Conservation (phyloP, 2,888 invertebrate species). For the Drosophila neoperkinsi region DNA sequence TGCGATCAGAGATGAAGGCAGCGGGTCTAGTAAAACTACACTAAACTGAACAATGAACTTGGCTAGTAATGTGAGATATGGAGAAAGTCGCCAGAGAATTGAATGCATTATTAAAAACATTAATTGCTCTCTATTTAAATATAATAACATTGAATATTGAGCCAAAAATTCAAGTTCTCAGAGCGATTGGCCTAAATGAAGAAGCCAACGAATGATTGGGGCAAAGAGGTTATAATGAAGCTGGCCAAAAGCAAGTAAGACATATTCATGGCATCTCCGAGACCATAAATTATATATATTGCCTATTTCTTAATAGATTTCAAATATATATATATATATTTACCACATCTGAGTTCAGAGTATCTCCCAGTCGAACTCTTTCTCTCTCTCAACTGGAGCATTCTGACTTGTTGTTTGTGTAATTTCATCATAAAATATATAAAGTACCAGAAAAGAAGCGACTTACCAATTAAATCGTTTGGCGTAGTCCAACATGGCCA, state of each 20-base stretch:
- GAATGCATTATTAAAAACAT: background rate
- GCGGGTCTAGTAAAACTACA: background rate
- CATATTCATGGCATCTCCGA: background rate
- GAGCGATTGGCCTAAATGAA: background rate
- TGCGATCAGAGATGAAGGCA: background rate
- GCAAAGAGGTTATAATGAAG: background rate
- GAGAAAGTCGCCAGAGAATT: conserved; percentile 18
- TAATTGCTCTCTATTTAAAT: background rate
- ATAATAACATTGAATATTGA: background rate
- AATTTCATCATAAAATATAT: background rate
- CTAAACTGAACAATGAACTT: conserved; percentile 1
- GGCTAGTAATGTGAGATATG: background rate
- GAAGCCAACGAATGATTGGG: background rate
- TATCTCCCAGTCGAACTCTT: background rate
- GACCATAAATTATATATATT: background rate
- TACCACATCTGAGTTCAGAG: background rate
- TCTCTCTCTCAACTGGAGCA: background rate
- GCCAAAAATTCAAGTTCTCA: background rate
- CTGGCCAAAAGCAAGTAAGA: background rate
- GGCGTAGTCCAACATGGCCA: background rate
- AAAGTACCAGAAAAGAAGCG: background rate
- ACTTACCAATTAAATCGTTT: background rate
- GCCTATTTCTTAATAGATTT: background rate
- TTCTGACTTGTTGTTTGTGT: background rate
- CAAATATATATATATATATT: background rate